phyloP scores from a whole-genome alignment of 2,797 vertebrate genomes.

The Poeciliopsis turneri region DNA sequence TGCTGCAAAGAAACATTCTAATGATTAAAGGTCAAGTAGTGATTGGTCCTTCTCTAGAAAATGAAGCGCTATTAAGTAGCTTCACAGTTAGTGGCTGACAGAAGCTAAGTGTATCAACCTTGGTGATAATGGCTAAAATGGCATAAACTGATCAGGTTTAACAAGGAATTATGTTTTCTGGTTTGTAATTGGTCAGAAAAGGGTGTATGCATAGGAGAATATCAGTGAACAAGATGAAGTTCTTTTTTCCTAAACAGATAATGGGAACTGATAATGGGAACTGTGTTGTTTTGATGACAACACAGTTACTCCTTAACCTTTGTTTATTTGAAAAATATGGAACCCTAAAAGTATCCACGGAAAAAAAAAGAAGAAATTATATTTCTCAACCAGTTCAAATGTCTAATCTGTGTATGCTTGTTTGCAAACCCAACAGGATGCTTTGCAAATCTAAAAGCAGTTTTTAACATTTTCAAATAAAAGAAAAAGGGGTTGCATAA shows the following conservation, averaged over 20 bases:
- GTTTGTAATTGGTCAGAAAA: background rate
- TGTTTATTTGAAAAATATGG: too few relatives aligned
- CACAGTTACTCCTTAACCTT: background rate
- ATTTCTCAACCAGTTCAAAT: background rate
- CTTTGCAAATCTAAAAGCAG: background rate
- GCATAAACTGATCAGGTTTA: background rate
- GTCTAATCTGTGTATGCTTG: background rate
- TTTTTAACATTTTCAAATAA: background rate
- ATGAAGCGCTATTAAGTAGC: constrained; percentile 22
- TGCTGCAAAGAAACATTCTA: constrained; percentile 43
- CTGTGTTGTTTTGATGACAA: too few relatives aligned
- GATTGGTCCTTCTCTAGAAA: constrained; percentile 29
- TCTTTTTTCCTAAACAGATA: background rate
- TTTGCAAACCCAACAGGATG: background rate
- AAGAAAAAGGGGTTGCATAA: background rate
- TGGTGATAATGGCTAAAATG: background rate
- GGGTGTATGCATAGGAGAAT: background rate
- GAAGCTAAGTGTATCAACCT: background rate
- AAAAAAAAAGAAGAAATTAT: background rate
- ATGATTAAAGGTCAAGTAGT: constrained; percentile 58
- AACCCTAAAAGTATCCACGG: background rate
- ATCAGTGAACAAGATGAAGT: background rate
- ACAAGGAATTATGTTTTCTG: background rate
- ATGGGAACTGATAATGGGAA: too few relatives aligned
- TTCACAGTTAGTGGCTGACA: constrained; percentile 21